Base-by-base conservation (phyloP, 2,888 invertebrate genomes). In the Latheticus oryzae region DNA sequence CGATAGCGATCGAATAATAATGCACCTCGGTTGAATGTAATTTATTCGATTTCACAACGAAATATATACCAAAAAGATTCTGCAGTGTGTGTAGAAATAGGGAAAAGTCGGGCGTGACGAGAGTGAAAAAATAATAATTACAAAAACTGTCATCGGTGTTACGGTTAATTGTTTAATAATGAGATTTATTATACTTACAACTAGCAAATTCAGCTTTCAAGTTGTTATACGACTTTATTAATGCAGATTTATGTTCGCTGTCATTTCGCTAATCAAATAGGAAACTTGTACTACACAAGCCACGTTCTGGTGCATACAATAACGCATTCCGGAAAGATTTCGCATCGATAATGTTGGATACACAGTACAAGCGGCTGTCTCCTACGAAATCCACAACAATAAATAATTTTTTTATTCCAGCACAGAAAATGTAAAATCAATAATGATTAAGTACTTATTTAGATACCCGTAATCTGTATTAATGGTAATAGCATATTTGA, bases 231-330 rank as follows among this genome's bases (percentile, higher is more conserved):
- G 76, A 73, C 77, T 77, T 76, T 76, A 77, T 77, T 77, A 76
- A 76, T 76, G 72, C 70, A 68, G 74, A 76, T 77, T 77, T 76
- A 76, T 75, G 71, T 67, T 8, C 59, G 62, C 72, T 74, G 75
- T 75, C 75, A 74, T 74, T 74, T 75, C 72, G 75, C 73, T 76
- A 76, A 77, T 77, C 77, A 76, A 76, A 76, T 73, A 72, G 75
- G 69, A 74, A 76, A 74, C 75, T 72, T 72, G 72, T 66, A 73
- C 66, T 73, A 73, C 72, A 69, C 70, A 66, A 73, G 67, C 70
- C 65, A 68, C 68, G 67, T 64, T 64, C 65, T 66, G 61, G 61
- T 66, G 68, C 65, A 66, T 67, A 68, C 65, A 69, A 67, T 66
- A 67, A 40, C 30, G 47, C 65, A 63, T 68, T 66, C 65, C 65